Evolutionary conservation across 2,888 invertebrate species (phyloP), one percentile per base, ranked within the genome.

Genomic region (Phasia obesa): DNA sequence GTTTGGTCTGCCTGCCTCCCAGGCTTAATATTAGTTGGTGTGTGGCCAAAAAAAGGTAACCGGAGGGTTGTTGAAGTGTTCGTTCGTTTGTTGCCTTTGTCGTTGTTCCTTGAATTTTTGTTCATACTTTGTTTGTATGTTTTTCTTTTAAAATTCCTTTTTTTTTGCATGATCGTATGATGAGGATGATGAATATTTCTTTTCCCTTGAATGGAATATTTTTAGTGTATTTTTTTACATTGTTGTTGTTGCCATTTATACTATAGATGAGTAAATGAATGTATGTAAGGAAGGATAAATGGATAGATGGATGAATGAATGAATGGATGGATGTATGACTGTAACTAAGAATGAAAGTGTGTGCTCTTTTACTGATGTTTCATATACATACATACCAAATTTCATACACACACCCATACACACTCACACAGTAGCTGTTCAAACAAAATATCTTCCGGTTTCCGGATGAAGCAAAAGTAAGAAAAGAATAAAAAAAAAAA

Each of bases 361-460:
- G 4, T 60, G 47, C 51, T 57, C 31, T 15, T 70, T 53, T 49
- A 70, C 76, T 74, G 17, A 25, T 67, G 17, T 35, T 73, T 71
- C 67, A 38, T 60, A 21, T 31, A 73, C n/a, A n/a, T n/a, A n/a
- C n/a, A n/a, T 44, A 25, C 51, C 31, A 7, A 13, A 13, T n/a
- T 47, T 17, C n/a, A 35, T 35, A 35, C 5, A 35, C 1, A 35
- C 27, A 49, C 31, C 25, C 19, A 51, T 7, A 55, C 35, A 59
- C n/a, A 38, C 59, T 60, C 70, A 47, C 60, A 69, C 62, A 70
- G 74, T 81, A 47, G 77, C 84, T 78, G 73, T 85, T 84, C 84
- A 86, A 77, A 84, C 78, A 84, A 71, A 69, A 76, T 70, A 85
- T 81, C 81, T 81, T 81, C 81, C 81, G 81, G 81, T 81, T 81